Percentiles rank a stretch among this genome's conserved stretches.
Conservation (phyloP, 2,888 invertebrate species). For the Parasteatoda lunata region DNA sequence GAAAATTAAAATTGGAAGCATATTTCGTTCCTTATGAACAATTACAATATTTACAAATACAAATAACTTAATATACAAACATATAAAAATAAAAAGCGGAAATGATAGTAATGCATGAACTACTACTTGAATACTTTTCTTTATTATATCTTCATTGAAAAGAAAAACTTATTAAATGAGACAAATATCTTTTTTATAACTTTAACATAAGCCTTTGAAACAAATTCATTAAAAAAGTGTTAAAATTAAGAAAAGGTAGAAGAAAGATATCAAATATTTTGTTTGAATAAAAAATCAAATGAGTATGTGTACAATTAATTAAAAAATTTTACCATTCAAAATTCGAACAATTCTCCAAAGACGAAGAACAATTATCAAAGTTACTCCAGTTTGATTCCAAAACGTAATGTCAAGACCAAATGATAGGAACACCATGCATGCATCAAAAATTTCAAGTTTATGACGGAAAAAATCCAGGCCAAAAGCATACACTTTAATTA, state of each 20-base stretch:
- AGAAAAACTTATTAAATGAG: neutral
- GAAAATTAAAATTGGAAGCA: too few species aligned
- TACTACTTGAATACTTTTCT: too few species aligned
- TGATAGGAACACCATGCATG: slow-evolving; percentile 74
- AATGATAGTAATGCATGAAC: too few species aligned
- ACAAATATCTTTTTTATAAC: neutral
- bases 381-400: slow-evolving; percentile 72
- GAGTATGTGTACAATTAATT: neutral
- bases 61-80: too few species aligned
- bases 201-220: too few species aligned
- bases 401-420: slow-evolving; percentile 75
- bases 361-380: slow-evolving; percentile 75
- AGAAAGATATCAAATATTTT: neutral
- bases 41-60: too few species aligned
- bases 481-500: slow-evolving; percentile 74
- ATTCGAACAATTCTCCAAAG: slow-evolving; percentile 76
- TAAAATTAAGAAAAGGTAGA: neutral
- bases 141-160: neutral
- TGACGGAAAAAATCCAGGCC: slow-evolving; percentile 74
- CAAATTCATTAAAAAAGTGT: neutral
- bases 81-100: too few species aligned
- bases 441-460: slow-evolving; percentile 76
- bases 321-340: slow-evolving; percentile 73
- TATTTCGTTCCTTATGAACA: too few species aligned
- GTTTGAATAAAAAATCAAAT: neutral